A percentile compares a stretch with the other conserved stretches of the same genome.
phyloP scores from a whole-genome alignment of 2,797 vertebrate genomes.

The Euthynnus affinis region DNA sequence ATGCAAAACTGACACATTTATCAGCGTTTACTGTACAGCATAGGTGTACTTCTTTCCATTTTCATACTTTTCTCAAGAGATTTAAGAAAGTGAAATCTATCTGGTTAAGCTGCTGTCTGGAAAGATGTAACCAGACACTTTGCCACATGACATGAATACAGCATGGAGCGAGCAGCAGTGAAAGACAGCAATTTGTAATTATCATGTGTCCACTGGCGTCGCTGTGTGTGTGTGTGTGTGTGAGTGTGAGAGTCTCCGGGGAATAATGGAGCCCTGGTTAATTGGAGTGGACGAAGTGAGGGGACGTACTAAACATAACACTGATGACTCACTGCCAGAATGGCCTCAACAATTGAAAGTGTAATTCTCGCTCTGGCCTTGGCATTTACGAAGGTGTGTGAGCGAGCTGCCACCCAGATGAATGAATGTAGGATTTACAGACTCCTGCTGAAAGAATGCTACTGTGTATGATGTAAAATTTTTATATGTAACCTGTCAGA shows the following conservation, averaged over 20 bases:
- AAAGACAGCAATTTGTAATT: conserved; percentile 59
- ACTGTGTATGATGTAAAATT: background rate
- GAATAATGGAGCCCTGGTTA: conserved; percentile 73
- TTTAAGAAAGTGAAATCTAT: background rate
- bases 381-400: conserved; percentile 46
- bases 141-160: conserved; percentile 24
- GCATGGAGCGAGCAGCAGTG: conserved; percentile 15
- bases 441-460: conserved; percentile 14
- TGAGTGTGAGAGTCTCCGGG: conserved; percentile 27
- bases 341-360: conserved; percentile 41
- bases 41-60: background rate
- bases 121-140: conserved; percentile 14
- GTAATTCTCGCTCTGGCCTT: conserved; percentile 41
- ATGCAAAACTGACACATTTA: conserved; percentile 25
- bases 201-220: conserved; percentile 51
- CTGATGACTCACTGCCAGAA: conserved; percentile 63
- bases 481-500: background rate
- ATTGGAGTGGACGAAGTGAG: conserved; percentile 78
- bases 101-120: background rate
- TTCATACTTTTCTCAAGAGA: background rate
- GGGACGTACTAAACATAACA: conserved; percentile 62
- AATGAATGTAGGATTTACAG: background rate
- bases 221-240: background rate
- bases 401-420: conserved; percentile 17
- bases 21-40: background rate